phyloP scores from a whole-genome alignment of 2,113 vertebrate species.

The Paedocypris sp. region DNA sequence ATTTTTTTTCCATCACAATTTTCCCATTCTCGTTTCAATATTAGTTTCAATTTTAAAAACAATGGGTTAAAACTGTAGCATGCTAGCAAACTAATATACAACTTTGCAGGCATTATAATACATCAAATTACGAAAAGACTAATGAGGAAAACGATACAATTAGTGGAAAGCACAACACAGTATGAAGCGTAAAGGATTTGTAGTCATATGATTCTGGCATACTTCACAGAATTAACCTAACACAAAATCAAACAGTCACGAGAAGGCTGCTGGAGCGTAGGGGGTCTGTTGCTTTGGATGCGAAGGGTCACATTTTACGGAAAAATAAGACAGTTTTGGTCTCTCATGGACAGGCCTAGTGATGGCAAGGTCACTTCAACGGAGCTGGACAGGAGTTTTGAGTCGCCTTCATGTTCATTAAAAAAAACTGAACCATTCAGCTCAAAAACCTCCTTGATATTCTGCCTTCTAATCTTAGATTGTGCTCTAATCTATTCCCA shows the following conservation, averaged over 20 bases:
- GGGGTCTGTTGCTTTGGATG: background rate
- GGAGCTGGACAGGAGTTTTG: no score
- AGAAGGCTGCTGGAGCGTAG: background rate
- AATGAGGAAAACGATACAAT: background rate
- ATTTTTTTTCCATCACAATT: no score
- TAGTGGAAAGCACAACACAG: background rate
- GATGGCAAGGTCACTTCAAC: no score
- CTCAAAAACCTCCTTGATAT: no score
- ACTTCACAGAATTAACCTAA: conserved; percentile 31
- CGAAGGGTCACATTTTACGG: background rate
- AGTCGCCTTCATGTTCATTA: no score
- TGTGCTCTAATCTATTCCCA: no score
- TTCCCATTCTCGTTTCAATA: no score
- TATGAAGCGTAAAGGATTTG: conserved; percentile 12
- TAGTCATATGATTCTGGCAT: conserved; percentile 33
- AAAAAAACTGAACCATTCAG: no score
- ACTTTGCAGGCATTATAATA: background rate
- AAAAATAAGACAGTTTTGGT: background rate
- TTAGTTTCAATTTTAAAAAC: no score
- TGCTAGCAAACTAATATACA: background rate
- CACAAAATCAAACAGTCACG: conserved; percentile 15
- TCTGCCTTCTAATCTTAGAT: no score
- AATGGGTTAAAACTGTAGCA: no score
- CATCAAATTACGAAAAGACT: background rate
- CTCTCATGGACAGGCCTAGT: no score